phyloP scores from a whole-genome alignment of 2,888 invertebrate genomes.

The Drosophila pseudotakahashii region DNA sequence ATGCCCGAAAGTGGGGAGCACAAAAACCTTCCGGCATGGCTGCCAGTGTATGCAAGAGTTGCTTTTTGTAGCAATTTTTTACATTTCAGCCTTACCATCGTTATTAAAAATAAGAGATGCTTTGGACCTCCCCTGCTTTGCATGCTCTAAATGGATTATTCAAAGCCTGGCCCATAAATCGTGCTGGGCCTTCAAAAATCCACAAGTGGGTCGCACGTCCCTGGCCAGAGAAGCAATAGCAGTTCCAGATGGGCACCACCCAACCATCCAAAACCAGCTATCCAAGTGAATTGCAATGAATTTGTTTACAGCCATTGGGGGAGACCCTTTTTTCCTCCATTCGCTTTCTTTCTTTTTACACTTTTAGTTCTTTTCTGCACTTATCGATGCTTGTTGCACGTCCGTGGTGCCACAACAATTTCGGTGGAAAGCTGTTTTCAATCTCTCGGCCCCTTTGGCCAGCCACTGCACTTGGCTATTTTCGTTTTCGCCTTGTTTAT shows the following conservation, averaged over 20 bases:
- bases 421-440: conserved; percentile 43
- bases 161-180: conserved; percentile 58
- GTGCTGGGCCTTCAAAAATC: conserved; percentile 38
- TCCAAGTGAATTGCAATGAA: conserved; percentile 23
- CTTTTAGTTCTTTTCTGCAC: conserved; percentile 23
- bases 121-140: conserved; percentile 20
- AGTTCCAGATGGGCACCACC: conserved; percentile 5
- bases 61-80: conserved; percentile 35
- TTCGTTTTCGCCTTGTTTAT: conserved; percentile 41
- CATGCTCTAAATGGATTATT: conserved; percentile 70
- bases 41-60: conserved; percentile 18
- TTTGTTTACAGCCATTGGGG: conserved; percentile 41
- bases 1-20: conserved; percentile 59
- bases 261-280: conserved; percentile 1
- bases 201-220: conserved; percentile 37
- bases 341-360: background rate
- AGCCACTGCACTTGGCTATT: conserved; percentile 31
- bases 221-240: conserved; percentile 24
- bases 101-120: conserved; percentile 67
- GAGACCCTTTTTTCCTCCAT: conserved; percentile 4
- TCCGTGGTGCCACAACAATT: conserved; percentile 40
- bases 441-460: conserved; percentile 22
- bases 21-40: conserved; percentile 37
- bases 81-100: conserved; percentile 49
- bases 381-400: conserved; percentile 51